Evolutionary conservation across 2,888 invertebrate genomes (phyloP), one percentile per base, ranked within the genome.

Genomic region (Rhamnusium bicolor): DNA sequence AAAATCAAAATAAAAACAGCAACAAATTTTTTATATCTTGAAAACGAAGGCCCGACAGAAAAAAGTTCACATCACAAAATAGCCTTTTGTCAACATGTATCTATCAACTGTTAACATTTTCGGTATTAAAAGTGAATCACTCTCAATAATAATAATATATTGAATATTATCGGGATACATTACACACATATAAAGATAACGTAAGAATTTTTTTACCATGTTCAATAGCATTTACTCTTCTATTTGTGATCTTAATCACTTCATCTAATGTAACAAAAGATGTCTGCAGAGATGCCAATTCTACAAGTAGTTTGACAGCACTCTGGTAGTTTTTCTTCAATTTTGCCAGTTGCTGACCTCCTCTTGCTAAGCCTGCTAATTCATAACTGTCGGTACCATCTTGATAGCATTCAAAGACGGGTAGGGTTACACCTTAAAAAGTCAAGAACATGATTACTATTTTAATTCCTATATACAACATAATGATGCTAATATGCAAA

Each of bases 201-300:
- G 46, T 46, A 46, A 46, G 2, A 46, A 10, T n/a, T 46, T n/a
- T n/a, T n/a, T 88, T 86, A 96, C 96, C 98, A 85, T 99, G 98
- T 89, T 99, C 99, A 88, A 99, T 98, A 84, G 99, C 99, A 87
- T 99, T 99, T 18, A 99, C 99, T 93, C 99, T 95, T 84, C 99
- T 92, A 89, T 99, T 99, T 24, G 99, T 99, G 79, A 98, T 94
- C 90, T 99, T 99, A 85, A 99, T 99, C 67, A 98, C 99, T 88
- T 99, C 99, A 88, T 99, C 99, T 61, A 99, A 90, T 21, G 98
- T 99, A 14, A 99, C 97, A 86, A 99, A 99, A 1, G 98, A 98
- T 0, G 99, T 99, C 89, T 99, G 99, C 83, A 99, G 90, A 0
- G 99, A 99, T 1, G 99, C 99, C 84, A 99, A 90, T 88, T 99